Evolutionary conservation across 2,888 invertebrate genomes (phyloP).

Genomic region (Gasteruption jaculator): DNA sequence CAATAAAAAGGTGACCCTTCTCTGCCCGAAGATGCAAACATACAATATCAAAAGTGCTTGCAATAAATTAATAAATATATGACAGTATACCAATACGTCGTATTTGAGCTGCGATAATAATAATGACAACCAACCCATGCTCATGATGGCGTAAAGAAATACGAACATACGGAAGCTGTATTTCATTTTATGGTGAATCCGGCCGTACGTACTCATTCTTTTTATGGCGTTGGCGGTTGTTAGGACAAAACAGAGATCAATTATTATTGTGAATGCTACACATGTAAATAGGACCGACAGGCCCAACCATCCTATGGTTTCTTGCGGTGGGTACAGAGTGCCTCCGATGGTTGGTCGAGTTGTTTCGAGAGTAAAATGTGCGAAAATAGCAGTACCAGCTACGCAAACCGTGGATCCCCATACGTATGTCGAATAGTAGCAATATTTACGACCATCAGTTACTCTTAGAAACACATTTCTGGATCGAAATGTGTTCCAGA

Average conservation of each 20-base stretch:
- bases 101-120: conserved; percentile 71
- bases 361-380: conserved; percentile 75
- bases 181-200: conserved; percentile 82
- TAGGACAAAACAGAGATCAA: conserved; percentile 75
- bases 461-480: conserved; percentile 79
- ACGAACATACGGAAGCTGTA: conserved; percentile 80
- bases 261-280: conserved; percentile 72
- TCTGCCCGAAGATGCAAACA: conserved; percentile 72
- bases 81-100: conserved; percentile 69
- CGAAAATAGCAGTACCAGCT: conserved; percentile 72
- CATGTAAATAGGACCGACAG: conserved; percentile 81
- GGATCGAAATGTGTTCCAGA: conserved; percentile 85
- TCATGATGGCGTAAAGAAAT: conserved; percentile 70
- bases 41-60: conserved; percentile 73
- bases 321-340: conserved; percentile 57
- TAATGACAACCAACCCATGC: conserved; percentile 72
- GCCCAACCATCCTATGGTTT: conserved; percentile 77
- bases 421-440: conserved; percentile 78
- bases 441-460: conserved; percentile 82
- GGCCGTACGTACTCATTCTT: conserved; percentile 76
- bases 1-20: conserved; percentile 73
- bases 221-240: conserved; percentile 77
- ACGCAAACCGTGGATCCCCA: conserved; percentile 72
- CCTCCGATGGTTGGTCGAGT: conserved; percentile 53
- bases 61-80: conserved; percentile 72